Base-by-base conservation (phyloP, 2,113 vertebrate genomes). In the Excalfactoria chinensis region DNA sequence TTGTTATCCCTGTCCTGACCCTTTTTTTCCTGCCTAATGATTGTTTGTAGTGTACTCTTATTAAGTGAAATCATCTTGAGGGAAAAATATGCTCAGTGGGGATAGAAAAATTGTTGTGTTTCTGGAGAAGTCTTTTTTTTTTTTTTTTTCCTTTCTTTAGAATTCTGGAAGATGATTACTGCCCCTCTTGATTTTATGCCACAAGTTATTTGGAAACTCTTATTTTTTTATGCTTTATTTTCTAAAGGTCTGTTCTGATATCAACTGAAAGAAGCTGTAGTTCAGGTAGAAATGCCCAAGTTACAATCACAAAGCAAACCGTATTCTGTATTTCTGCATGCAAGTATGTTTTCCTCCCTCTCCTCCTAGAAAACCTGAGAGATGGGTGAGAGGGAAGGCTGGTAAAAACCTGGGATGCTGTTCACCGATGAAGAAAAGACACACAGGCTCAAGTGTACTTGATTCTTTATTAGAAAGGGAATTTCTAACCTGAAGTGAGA, bases 21-120 rank as follows among this genome's bases (percentile, higher is more conserved):
- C 58, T 63, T 95, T 97, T 76, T 77, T 90, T 95, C 81, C 78
- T 94, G 86, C 74, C 81, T 91, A 94, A 95, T 82, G 97, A 84
- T 81, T 67, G 78, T 87, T 90, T 67, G 67, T 82, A 77, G 69
- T 25, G 63, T 90, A 81, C 59, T 49, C 77, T 95, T 87, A 80
- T 77, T 79, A 94, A 95, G 88, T 85, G 62, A 86, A 90, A 76
- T 92, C 88, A 96, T 95, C 77, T 93, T 93, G 85, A 73, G 79
- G 85, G 66, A 95, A 95, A 96, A 95, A 91, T 91, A 37, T 51
- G 34, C 71, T 89, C 95, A 72, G 95, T 53, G 81, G 91, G 80
- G 53, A 76, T 82, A 95, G 89, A 82, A 96, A 97, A 95, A 88
- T 76, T 22, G 67, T 91, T 78, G 68, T 92, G 92, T 93, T 88